These are phyloP conservation scores for Xanthorhoe designata DNA, from an alignment of 2,888 invertebrate species.

Conservation along the genomic window DNA sequence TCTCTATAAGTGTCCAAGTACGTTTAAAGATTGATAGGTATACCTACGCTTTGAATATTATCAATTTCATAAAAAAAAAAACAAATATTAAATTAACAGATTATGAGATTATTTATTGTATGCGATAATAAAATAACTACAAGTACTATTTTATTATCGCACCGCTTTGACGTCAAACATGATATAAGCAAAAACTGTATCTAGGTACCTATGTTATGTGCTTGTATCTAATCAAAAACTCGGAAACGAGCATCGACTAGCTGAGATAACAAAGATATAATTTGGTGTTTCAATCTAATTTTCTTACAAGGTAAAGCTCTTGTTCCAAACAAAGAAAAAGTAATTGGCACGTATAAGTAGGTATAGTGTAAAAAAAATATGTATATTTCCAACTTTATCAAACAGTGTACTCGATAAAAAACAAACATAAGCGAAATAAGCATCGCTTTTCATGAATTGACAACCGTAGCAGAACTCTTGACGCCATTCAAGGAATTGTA, in stretches of 20 bases:
- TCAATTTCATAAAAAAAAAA: not conserved
- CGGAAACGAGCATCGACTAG: constrained; percentile 28
- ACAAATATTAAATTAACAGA: not conserved
- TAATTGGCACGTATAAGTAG: no score
- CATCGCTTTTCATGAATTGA: constrained; percentile 39
- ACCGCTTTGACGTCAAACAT: constrained; percentile 48
- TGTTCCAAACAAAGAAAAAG: no score
- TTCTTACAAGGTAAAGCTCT: no score
- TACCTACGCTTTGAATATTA: not conserved
- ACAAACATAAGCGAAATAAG: constrained; percentile 15
- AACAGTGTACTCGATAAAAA: not conserved
- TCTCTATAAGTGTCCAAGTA: no score
- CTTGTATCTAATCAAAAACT: constrained; percentile 35
- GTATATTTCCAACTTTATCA: not conserved
- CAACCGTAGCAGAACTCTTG: constrained; percentile 43
- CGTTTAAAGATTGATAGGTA: no score
- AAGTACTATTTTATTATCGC: constrained; percentile 2
- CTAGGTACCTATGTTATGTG: constrained; percentile 12
- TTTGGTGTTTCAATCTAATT: not conserved
- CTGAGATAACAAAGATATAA: not conserved
- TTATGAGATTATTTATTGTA: constrained; percentile 4
- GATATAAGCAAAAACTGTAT: constrained; percentile 40
- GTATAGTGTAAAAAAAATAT: not conserved
- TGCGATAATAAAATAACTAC: no score
- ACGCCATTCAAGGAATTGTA: constrained; percentile 61